Evolutionary conservation across 1,140 invertebrate genomes (phyloP), one percentile per base, ranked within the genome.

Genomic region (Apis laboriosa): DNA sequence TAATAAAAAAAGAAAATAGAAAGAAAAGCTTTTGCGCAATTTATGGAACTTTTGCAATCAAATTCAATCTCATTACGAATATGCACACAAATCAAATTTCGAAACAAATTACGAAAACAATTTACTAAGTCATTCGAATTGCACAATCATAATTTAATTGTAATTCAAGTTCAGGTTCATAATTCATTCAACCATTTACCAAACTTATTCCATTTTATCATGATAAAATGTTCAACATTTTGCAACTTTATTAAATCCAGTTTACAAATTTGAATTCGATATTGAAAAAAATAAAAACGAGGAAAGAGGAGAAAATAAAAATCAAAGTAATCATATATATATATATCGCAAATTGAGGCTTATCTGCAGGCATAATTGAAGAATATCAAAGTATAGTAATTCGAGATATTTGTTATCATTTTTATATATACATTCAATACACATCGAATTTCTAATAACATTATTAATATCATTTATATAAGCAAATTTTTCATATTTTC

Each of bases 1-100:
- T 91, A 88, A 89, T 87, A 87, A 75, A 84, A 51, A 66, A 43
- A 34, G 34, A 60, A 51, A 19, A 24, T 51, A 74, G 55, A 67
- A 2, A 55, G 24, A 72, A 43, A 24, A 55, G 43, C 21, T 34
- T 84, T 85, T 63, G 28, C 15, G 34, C 63, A 76, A 87, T 73
- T 83, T 83, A 83, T 63, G 67, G 80, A 85, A 84, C 82, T 86
- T 84, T 56, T 63, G 49, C 43, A 55, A 77, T 84, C 64, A 28
- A 67, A 49, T n/a, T 21, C 21, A 76, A 80, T 77, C 72, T 77
- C 43, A 61, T 84, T 86, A 70, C 19, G 67, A 78, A 55, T 34
- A 17, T n/a, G 68, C 80, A 85, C 64, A 64, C 51, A 66, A 78
- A 83, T 83, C 70, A 24, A 53, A 49, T 85, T 76, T 51, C 63